These are phyloP conservation scores for Hipparchia sbordonii DNA, from an alignment of 2,888 invertebrate species.

Conservation along the genomic window DNA sequence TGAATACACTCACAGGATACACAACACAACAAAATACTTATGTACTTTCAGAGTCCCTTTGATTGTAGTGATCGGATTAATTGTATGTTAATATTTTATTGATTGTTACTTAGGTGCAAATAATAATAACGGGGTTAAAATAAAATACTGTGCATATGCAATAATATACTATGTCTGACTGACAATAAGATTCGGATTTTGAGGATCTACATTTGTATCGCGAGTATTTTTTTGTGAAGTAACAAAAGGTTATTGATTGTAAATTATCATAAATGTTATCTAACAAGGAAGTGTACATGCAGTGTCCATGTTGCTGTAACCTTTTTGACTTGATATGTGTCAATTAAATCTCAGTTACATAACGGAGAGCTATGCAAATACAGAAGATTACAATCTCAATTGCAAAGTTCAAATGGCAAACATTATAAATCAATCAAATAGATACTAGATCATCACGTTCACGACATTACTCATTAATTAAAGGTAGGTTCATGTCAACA, in stretches of 20 bases:
- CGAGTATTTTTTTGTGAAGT: neutral
- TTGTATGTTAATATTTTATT: too few species aligned
- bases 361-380: constrained; percentile 1
- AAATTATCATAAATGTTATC: neutral
- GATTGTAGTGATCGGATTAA: too few species aligned
- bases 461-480: constrained; percentile 10
- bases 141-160: too few species aligned
- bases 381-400: constrained; percentile 4
- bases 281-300: neutral
- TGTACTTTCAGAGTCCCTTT: too few species aligned
- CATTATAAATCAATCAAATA: constrained; percentile 16
- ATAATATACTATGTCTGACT: too few species aligned
- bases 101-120: too few species aligned
- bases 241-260: neutral
- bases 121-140: too few species aligned
- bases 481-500: neutral
- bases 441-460: constrained; percentile 14
- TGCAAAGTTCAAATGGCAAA: constrained; percentile 20
- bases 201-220: too few species aligned
- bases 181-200: too few species aligned
- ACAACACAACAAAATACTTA: too few species aligned
- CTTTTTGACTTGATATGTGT: constrained; percentile 10
- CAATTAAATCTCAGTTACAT: constrained; percentile 14
- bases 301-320: neutral
- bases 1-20: too few species aligned